These are phyloP conservation scores for Saguinus midas DNA, from an alignment of 2,113 vertebrate species.

Conservation along the genomic window DNA sequence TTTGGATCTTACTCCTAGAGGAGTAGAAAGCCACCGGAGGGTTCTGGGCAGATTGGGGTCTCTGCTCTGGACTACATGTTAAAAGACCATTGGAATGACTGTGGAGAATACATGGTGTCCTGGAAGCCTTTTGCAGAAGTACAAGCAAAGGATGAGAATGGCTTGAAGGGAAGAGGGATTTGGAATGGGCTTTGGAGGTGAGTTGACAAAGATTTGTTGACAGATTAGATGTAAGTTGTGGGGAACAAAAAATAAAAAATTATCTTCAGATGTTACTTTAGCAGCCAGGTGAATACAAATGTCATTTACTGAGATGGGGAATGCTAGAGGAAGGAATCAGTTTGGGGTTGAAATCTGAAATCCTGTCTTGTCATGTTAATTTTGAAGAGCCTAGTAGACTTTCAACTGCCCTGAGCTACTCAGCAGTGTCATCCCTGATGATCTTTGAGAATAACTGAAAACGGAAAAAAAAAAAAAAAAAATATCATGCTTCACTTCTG, in stretches of 20 bases:
- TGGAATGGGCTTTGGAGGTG: neutral
- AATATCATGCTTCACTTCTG: neutral
- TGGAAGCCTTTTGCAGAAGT: neutral
- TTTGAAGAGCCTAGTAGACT: neutral
- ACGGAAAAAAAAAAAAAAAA: neutral
- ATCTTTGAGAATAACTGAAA: neutral
- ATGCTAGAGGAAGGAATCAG: neutral
- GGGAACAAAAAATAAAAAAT: neutral
- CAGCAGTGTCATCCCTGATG: neutral
- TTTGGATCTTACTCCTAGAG: neutral
- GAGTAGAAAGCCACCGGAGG: neutral
- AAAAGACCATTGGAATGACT: neutral
- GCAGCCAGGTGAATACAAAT: neutral
- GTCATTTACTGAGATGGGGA: neutral
- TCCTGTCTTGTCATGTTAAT: neutral
- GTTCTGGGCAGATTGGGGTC: neutral
- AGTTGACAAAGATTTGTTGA: neutral
- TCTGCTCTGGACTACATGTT: neutral
- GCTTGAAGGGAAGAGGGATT: neutral
- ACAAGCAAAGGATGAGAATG: neutral
- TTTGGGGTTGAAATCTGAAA: neutral
- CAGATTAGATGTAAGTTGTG: neutral
- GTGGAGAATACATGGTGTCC: neutral
- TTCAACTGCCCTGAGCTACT: rapidly evolving
- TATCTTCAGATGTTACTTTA: neutral